phyloP scores from a whole-genome alignment of 2,888 invertebrate species.

The Tethea ocularis region DNA sequence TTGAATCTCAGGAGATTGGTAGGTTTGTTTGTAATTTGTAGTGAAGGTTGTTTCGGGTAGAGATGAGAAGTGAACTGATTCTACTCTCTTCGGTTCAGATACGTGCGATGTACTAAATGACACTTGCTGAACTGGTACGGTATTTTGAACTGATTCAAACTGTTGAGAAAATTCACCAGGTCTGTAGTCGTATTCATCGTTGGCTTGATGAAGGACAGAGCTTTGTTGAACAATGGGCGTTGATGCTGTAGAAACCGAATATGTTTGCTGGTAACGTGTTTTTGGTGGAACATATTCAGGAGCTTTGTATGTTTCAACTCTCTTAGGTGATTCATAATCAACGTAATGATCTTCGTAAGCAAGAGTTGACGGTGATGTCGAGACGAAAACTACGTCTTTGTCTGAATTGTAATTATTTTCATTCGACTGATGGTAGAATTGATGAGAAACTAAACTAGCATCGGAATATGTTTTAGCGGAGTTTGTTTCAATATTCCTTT shows the following conservation, averaged over 20 bases:
- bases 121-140: conserved; percentile 39
- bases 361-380: conserved; percentile 67
- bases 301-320: conserved; percentile 51
- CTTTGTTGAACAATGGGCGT: conserved; percentile 57
- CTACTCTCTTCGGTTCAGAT: conserved; percentile 55
- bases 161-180: conserved; percentile 44
- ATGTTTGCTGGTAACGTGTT: conserved; percentile 54
- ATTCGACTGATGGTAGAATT: conserved; percentile 62
- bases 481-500: conserved; percentile 57
- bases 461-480: conserved; percentile 62
- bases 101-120: conserved; percentile 57
- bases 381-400: conserved; percentile 60
- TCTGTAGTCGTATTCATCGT: conserved; percentile 53
- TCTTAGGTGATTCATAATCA: conserved; percentile 59
- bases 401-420: conserved; percentile 49
- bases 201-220: conserved; percentile 46
- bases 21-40: conserved; percentile 35
- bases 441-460: conserved; percentile 71
- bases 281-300: conserved; percentile 58
- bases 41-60: conserved; percentile 53
- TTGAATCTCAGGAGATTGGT: conserved; percentile 71
- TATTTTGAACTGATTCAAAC: conserved; percentile 40
- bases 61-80: conserved; percentile 61
- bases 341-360: conserved; percentile 70
- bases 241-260: conserved; percentile 52